Conservation (phyloP, 2,113 vertebrate species). For the Neolamprologus brichardi region DNA sequence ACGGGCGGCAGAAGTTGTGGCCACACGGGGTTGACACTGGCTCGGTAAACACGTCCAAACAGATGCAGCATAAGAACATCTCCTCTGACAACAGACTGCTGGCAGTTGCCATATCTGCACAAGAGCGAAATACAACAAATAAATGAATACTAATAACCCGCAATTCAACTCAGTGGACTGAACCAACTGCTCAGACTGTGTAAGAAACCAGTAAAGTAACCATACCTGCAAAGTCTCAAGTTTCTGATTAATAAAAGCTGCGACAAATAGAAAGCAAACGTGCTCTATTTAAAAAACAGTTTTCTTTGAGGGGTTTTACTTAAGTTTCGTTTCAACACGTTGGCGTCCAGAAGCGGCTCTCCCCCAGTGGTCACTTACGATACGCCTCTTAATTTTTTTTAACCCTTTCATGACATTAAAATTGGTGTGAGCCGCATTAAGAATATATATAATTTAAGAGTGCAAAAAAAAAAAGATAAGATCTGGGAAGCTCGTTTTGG, state of each 20-base stretch:
- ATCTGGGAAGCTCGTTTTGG: not conserved
- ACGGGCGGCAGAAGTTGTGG: constrained; percentile 27
- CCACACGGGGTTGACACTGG: constrained; percentile 24
- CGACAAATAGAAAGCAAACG: not conserved
- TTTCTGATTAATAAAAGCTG: not conserved
- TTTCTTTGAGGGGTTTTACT: not conserved
- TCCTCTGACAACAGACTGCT: constrained; percentile 3
- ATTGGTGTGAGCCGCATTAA: not conserved
- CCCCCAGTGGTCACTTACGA: not conserved
- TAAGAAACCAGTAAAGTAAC: not conserved
- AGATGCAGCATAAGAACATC: constrained; percentile 13
- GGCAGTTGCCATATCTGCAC: constrained; percentile 1
- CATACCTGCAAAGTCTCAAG: not conserved
- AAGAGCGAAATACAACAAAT: not conserved
- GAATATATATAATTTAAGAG: not conserved
- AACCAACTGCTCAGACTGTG: not conserved
- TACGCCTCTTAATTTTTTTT: not conserved
- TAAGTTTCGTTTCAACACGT: not conserved
- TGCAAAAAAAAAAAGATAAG: not conserved
- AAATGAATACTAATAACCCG: not conserved
- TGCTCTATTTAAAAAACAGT: not conserved
- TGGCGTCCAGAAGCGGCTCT: not conserved
- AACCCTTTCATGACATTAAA: not conserved
- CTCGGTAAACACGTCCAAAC: constrained; percentile 24
- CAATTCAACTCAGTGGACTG: not conserved